Conservation (phyloP, 2,797 vertebrate species). For the Pangasius larnaudii region DNA sequence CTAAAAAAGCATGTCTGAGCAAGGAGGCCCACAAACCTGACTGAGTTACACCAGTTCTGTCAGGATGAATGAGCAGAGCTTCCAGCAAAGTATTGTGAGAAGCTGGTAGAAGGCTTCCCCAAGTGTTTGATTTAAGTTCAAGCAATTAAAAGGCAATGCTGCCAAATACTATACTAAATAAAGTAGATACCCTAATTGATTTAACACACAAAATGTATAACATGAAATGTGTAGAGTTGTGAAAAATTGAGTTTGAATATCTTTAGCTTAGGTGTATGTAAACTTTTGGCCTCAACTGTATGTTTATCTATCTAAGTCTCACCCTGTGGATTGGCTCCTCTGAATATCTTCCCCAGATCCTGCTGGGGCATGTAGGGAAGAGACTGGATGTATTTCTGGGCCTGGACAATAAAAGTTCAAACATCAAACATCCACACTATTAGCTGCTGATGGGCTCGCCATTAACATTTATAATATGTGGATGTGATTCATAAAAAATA, state of each 20-base stretch:
- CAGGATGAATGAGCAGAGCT: not conserved
- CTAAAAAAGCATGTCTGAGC: not conserved
- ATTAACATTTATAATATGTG: not conserved
- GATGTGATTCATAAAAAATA: not conserved
- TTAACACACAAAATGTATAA: not conserved
- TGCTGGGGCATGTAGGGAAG: conserved; percentile 96
- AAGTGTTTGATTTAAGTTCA: not conserved
- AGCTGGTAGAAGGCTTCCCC: not conserved
- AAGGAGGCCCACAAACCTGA: not conserved
- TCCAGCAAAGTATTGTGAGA: not conserved
- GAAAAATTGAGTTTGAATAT: not conserved
- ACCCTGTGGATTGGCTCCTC: conserved; percentile 93
- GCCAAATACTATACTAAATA: not conserved
- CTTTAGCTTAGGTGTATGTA: not conserved
- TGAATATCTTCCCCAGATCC: conserved; percentile 93
- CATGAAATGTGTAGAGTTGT: not conserved
- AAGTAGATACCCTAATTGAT: not conserved
- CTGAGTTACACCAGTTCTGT: not conserved
- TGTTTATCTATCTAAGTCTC: conserved; percentile 49
- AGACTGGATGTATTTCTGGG: conserved; percentile 97
- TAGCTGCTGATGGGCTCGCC: not conserved
- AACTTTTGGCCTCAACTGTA: no score
- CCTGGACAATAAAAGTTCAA: conserved; percentile 74
- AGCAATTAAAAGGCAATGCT: not conserved
- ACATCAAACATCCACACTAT: conserved; percentile 20